phyloP scores from a whole-genome alignment of 1,140 invertebrate species.

The Drosophila seguyi region DNA sequence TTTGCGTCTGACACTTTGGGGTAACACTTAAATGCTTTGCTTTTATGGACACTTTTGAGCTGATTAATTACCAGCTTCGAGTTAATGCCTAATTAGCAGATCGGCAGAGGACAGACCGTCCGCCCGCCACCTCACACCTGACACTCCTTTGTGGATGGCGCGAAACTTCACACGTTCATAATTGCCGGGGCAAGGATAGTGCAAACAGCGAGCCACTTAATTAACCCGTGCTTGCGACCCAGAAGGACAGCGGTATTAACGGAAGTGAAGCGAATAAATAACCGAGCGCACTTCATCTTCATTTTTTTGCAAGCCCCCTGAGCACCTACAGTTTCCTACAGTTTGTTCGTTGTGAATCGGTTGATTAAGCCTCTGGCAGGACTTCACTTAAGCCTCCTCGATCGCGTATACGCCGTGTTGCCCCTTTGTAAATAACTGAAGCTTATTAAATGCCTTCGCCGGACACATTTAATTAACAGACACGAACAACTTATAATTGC shows the following conservation, averaged over 20 bases:
- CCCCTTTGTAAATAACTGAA: conserved; percentile 74
- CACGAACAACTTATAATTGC: conserved; percentile 81
- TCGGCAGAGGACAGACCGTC: conserved; percentile 6
- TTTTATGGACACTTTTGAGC: conserved; percentile 66
- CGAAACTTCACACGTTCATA: conserved; percentile 62
- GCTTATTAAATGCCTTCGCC: conserved; percentile 79
- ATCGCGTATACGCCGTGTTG: conserved; percentile 52
- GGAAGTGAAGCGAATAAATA: conserved; percentile 14
- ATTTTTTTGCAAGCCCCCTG: not conserved
- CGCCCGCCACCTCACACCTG: conserved; percentile 4
- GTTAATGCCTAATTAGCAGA: conserved; percentile 58
- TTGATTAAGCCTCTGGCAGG: conserved; percentile 23
- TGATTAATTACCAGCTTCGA: conserved; percentile 64
- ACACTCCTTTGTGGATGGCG: conserved; percentile 34
- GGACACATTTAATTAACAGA: conserved; percentile 84
- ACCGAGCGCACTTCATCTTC: conserved; percentile 27
- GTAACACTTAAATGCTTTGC: conserved; percentile 46
- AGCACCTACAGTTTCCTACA: not conserved
- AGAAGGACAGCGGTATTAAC: conserved; percentile 6
- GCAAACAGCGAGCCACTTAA: conserved; percentile 50
- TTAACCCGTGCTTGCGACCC: conserved; percentile 32
- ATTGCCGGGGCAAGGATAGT: conserved; percentile 26
- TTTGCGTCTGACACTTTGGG: conserved; percentile 36
- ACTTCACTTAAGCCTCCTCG: conserved; percentile 20
- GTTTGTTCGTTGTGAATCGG: not conserved